Conservation (phyloP, 2,888 invertebrate species). For the Cerceris rybyensis region DNA sequence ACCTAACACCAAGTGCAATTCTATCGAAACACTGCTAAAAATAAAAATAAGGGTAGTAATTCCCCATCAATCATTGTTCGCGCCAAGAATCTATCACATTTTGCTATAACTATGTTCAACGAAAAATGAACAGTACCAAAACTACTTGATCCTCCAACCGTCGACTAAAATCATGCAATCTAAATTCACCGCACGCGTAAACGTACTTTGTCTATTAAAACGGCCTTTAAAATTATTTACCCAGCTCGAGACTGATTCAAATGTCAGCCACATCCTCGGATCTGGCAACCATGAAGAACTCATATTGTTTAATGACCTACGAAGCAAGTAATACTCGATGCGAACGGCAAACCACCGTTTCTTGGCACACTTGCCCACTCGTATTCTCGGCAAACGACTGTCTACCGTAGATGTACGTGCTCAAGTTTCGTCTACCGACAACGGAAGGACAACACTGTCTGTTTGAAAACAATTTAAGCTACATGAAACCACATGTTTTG, state of each 20-base stretch:
- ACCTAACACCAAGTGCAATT: no score
- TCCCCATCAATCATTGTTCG: no score
- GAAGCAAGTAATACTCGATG: slow-evolving; percentile 1
- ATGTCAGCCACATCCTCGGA: slow-evolving; percentile 71
- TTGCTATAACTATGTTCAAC: no score
- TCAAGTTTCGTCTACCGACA: slow-evolving; percentile 11
- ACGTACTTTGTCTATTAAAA: not conserved
- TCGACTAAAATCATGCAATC: not conserved
- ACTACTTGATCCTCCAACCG: not conserved
- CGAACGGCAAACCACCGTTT: not conserved
- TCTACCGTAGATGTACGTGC: slow-evolving; percentile 5
- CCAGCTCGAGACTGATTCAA: slow-evolving; percentile 66
- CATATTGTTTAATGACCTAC: slow-evolving; percentile 53
- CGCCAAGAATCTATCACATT: no score
- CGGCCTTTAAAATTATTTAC: slow-evolving; percentile 56
- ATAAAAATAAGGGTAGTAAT: no score
- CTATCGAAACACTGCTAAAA: no score
- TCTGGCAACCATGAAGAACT: slow-evolving; percentile 70
- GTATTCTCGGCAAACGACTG: not conserved
- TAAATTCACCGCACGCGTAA: not conserved
- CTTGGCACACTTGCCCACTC: not conserved
- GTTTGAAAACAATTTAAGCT: slow-evolving; percentile 33
- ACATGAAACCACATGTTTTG: not conserved
- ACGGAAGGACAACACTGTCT: slow-evolving; percentile 6
- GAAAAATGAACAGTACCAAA: no score